These are phyloP conservation scores for Adineta ricciae DNA, from an alignment of 2,888 invertebrate genomes.

Conservation along the genomic window DNA sequence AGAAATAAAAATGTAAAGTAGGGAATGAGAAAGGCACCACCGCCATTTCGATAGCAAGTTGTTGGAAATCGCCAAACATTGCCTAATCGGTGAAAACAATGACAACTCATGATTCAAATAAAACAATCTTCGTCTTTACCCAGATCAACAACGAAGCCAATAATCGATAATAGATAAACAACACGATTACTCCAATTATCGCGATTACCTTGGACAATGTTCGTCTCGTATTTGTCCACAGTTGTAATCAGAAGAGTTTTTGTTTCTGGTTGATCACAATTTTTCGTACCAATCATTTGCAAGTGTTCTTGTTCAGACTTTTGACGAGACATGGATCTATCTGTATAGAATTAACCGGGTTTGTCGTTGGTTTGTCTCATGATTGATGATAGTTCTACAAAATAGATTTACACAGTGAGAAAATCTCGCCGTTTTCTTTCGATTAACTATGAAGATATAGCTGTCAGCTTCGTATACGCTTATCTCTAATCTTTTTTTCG, in stretches of 20 bases:
- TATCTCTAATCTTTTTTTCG: background rate
- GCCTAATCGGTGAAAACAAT: background rate
- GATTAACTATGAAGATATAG: background rate
- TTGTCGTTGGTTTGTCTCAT: background rate
- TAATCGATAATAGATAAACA: constrained; percentile 33
- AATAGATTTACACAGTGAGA: background rate
- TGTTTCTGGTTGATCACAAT: background rate
- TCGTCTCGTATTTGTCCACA: background rate
- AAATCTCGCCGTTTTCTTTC: background rate
- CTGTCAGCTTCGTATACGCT: background rate
- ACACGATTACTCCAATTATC: constrained; percentile 29
- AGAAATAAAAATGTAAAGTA: constrained; percentile 30
- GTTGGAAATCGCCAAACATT: constrained; percentile 34
- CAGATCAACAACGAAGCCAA: constrained; percentile 33
- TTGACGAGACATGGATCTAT: background rate
- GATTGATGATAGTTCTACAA: background rate
- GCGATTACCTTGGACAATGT: background rate
- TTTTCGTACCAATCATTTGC: background rate
- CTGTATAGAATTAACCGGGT: background rate
- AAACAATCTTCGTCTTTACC: background rate
- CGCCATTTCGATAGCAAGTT: constrained; percentile 30
- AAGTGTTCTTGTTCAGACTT: background rate
- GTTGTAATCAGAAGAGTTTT: too few species aligned
- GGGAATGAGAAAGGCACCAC: constrained; percentile 32
- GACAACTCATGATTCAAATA: background rate